Percentiles rank a stretch among this genome's conserved stretches.
phyloP scores from a whole-genome alignment of 2,113 vertebrate genomes.

The Phaethon lepturus region DNA sequence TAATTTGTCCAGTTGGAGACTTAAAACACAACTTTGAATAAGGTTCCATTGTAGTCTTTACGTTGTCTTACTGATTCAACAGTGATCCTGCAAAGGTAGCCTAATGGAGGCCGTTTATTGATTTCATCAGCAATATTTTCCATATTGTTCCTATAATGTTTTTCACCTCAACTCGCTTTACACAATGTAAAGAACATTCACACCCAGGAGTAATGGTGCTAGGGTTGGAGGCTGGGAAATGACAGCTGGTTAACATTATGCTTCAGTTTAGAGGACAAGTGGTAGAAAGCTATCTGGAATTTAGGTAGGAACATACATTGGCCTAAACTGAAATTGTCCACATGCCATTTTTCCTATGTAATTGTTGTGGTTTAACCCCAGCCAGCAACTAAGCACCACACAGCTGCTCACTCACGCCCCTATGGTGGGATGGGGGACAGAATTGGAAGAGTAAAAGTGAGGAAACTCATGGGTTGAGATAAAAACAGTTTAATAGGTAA shows the following conservation, averaged over 20 bases:
- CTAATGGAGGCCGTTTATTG: background rate
- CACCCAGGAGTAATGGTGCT: background rate
- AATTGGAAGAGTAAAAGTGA: too few relatives aligned
- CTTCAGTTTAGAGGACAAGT: background rate
- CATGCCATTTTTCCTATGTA: background rate
- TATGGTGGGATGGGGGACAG: too few relatives aligned
- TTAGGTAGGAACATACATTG: background rate
- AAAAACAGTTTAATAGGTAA: too few relatives aligned
- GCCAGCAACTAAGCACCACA: too few relatives aligned
- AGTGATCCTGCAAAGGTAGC: background rate
- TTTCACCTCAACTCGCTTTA: background rate
- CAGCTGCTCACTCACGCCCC: too few relatives aligned
- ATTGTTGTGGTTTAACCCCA: background rate
- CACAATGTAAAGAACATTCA: background rate
- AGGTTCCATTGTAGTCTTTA: background rate
- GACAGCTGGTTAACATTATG: background rate
- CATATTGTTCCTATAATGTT: background rate
- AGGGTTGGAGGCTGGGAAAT: background rate
- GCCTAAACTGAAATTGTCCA: background rate
- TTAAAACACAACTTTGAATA: background rate
- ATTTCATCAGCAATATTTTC: background rate
- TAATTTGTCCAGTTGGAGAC: background rate
- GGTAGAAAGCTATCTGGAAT: background rate
- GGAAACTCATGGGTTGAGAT: too few relatives aligned
- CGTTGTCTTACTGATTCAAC: background rate